Base-by-base conservation (phyloP, 1,140 invertebrate species). In the Latrodectus geometricus region DNA sequence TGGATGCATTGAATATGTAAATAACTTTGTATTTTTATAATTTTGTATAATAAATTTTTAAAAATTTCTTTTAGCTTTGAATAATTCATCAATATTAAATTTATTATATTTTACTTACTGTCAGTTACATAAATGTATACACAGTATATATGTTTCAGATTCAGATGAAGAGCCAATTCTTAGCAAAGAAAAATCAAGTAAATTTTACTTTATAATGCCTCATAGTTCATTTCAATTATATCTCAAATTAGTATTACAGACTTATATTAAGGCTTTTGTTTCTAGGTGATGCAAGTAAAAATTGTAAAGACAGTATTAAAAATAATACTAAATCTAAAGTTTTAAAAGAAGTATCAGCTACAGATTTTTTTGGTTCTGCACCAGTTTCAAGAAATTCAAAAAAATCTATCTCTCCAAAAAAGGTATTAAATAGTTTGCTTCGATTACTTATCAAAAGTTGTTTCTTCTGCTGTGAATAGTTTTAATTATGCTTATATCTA, bases 81-180 rank as follows among this genome's bases (percentile, higher is more conserved):
- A 35, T 35, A 35, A 35, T 35, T 35, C 35, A 35, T 35, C 35
- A 35, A 35, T 35, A 1, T 35, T 5, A 35, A 3, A 35, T 35
- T 35, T 35, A 35, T 35, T 35, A 35, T 35, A 35, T 3, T 35
- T 35, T 35, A 35, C 35, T 35, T 35, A 35, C 35, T 35, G 35
- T 35, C 35, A 35, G 35, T 35, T 35, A 35, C 35, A 3, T 35
- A n/a, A n/a, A n/a, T n/a, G n/a, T n/a, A n/a, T n/a, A n/a, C n/a
- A n/a, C n/a, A n/a, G n/a, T n/a, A n/a, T n/a, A 4, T 52, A 0
- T 49, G 21, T 75, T 77, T 12, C 23, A 86, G 84, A 86, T 72
- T 77, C 74, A 35, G 84, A 86, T 72, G 76, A 86, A 72, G 84
- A 86, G 9, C 84, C 82, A 21, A 69, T 84, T 52, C 82, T 73